Percentiles rank a stretch among this genome's conserved stretches.
Evolutionary conservation across 2,888 invertebrate species (phyloP).

Genomic region (Bursaphelenchus okinawaensis): DNA sequence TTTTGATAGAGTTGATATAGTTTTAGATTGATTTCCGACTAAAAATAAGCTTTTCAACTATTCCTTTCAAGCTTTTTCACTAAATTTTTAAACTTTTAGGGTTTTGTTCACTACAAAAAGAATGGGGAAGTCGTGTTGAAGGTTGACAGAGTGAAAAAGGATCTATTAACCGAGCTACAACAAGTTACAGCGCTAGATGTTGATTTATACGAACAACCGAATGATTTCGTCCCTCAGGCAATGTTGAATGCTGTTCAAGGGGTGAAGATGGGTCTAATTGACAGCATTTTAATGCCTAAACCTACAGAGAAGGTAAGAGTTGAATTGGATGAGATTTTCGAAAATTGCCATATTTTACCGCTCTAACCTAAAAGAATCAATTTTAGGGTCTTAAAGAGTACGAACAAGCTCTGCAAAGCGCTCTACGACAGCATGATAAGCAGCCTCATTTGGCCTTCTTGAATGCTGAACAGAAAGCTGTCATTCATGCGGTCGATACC

Average conservation of each 20-base stretch:
- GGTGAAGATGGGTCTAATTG: not conserved
- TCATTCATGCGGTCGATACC: conserved; percentile 6
- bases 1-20: not conserved
- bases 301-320: not conserved
- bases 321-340: not conserved
- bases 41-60: no score
- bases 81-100: no score
- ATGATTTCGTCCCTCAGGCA: conserved; percentile 10
- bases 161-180: not conserved
- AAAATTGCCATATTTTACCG: not conserved
- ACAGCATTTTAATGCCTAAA: not conserved
- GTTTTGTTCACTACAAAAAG: not conserved
- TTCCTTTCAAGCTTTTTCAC: no score
- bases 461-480: conserved; percentile 3
- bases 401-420: not conserved
- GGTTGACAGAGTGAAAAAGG: not conserved
- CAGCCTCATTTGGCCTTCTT: not conserved
- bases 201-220: conserved; percentile 1
- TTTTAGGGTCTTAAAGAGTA: not conserved
- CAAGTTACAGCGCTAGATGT: not conserved
- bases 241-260: conserved; percentile 4
- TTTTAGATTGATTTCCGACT: conserved; percentile 1
- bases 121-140: not conserved
- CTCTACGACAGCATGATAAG: not conserved
- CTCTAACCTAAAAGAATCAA: not conserved